Conservation (phyloP, 2,797 vertebrate species). For the Pempheris klunzingeri region DNA sequence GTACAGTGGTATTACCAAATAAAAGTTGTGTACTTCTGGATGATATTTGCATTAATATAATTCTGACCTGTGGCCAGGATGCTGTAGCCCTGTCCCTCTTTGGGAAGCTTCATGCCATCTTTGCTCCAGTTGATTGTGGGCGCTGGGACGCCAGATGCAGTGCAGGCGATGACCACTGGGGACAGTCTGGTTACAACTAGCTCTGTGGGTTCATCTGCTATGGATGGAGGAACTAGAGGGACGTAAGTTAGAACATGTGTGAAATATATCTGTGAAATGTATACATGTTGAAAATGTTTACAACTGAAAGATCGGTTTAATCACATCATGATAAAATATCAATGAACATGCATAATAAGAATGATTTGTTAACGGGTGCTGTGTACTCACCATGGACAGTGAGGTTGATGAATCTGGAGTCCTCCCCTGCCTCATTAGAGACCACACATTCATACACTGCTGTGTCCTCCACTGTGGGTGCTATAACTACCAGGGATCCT, state of each 20-base stretch:
- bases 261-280: not conserved
- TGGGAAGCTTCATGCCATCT: conserved; percentile 88
- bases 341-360: not conserved
- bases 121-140: conserved; percentile 94
- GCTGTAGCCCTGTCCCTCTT: conserved; percentile 87
- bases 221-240: conserved; percentile 92
- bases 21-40: not conserved
- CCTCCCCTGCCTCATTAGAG: conserved; percentile 92
- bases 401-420: conserved; percentile 88
- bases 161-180: conserved; percentile 91
- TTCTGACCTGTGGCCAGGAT: conserved; percentile 91
- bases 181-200: conserved; percentile 90
- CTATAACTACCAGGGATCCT: conserved; percentile 94
- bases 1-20: not conserved
- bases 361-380: not conserved
- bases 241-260: not conserved
- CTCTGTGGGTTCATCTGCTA: conserved; percentile 94
- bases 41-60: not conserved
- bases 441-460: conserved; percentile 91
- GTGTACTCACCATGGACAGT: conserved; percentile 90
- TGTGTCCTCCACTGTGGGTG: conserved; percentile 94
- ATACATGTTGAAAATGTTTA: not conserved
- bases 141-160: conserved; percentile 90
- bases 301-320: not conserved
- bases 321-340: not conserved